A percentile compares a stretch with the other conserved stretches of the same genome.
phyloP scores from a whole-genome alignment of 2,797 vertebrate species.

The Scolopax rusticola region DNA sequence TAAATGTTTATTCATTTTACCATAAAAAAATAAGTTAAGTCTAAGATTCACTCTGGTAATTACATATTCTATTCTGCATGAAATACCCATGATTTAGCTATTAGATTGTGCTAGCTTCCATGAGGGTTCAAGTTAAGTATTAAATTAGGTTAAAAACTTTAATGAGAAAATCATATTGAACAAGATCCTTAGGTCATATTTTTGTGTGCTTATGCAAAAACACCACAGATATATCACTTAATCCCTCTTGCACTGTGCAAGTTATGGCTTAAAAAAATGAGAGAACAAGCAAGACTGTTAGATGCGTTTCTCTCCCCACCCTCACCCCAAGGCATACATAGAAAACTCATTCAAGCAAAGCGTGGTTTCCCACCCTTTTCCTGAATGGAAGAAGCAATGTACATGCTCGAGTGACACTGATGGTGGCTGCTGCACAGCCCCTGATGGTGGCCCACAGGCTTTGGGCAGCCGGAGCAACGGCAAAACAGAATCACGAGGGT shows the following conservation, averaged over 20 bases:
- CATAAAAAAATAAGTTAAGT: conserved; percentile 13
- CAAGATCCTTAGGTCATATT: neutral
- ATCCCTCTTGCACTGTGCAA: neutral
- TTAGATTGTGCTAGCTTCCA: neutral
- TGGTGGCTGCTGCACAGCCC: neutral
- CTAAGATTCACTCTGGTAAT: neutral
- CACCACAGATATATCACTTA: neutral
- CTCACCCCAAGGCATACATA: fast-evolving
- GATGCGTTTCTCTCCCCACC: neutral
- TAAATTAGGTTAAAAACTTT: conserved; percentile 10
- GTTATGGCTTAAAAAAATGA: neutral
- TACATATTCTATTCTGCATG: neutral
- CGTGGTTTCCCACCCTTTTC: neutral
- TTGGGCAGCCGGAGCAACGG: neutral
- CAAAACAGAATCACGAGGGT: neutral
- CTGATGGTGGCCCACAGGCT: fast-evolving
- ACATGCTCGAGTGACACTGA: neutral
- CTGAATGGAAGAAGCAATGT: neutral
- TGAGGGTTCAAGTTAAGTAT: neutral
- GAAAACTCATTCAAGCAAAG: neutral
- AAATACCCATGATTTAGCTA: neutral
- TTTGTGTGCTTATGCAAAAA: neutral
- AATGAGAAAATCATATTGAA: neutral
- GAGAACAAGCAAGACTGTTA: neutral
- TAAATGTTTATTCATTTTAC: conserved; percentile 26